Percentiles rank a stretch among this genome's conserved stretches.
Conservation (phyloP, 2,797 vertebrate genomes). For the Oophaga sylvatica region DNA sequence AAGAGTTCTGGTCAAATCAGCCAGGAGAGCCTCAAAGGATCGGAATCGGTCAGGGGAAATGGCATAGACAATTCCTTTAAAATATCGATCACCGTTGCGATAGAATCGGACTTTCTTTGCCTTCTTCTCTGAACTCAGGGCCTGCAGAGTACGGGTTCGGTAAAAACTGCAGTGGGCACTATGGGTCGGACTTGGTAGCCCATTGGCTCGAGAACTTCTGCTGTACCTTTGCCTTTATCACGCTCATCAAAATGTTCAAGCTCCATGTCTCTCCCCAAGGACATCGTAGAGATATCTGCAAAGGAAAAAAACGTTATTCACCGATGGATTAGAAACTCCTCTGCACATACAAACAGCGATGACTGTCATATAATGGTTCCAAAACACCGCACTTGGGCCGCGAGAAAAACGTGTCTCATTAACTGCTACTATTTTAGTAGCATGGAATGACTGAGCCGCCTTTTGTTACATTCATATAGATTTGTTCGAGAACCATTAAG, state of each 20-base stretch:
- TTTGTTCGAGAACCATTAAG: conserved; percentile 16
- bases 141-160: conserved; percentile 92
- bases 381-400: conserved; percentile 20
- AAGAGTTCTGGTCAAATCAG: conserved; percentile 92
- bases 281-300: conserved; percentile 74
- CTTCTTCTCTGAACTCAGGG: conserved; percentile 93
- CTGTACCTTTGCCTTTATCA: conserved; percentile 90
- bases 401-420: conserved; percentile 2
- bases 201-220: conserved; percentile 87
- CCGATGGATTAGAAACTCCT: neutral
- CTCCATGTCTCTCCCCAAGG: conserved; percentile 87
- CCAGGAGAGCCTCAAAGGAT: conserved; percentile 92
- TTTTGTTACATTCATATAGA: conserved; percentile 4
- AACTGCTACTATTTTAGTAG: conserved; percentile 35
- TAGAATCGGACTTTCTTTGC: conserved; percentile 98
- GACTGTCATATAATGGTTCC: conserved; percentile 11
- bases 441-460: conserved; percentile 5
- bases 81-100: conserved; percentile 97
- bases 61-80: conserved; percentile 97
- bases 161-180: conserved; percentile 99
- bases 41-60: conserved; percentile 94
- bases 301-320: conserved; percentile 42
- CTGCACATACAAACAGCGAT: neutral
- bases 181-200: conserved; percentile 94
- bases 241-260: conserved; percentile 97